phyloP scores from a whole-genome alignment of 2,888 invertebrate genomes.

The Anthrax anthrax region DNA sequence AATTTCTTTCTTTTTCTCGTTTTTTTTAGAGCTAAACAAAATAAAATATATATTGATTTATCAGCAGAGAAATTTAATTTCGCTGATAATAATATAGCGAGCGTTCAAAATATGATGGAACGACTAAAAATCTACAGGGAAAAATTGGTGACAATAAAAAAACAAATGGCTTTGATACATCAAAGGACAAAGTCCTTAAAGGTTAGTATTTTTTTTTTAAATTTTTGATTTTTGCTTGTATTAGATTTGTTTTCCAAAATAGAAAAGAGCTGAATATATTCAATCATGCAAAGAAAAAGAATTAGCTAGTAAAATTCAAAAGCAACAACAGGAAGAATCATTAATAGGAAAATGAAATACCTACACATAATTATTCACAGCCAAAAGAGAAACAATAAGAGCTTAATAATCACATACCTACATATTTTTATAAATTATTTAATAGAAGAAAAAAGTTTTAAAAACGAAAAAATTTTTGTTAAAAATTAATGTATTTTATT shows the following conservation, averaged over 20 bases:
- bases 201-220: slow-evolving; percentile 16
- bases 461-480: too few species aligned
- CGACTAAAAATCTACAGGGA: slow-evolving; percentile 27
- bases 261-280: slow-evolving; percentile 31
- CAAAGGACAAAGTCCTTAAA: slow-evolving; percentile 28
- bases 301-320: slow-evolving; percentile 26
- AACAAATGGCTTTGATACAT: slow-evolving; percentile 30
- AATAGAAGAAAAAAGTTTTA: too few species aligned
- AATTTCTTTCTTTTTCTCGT: not conserved
- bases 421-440: too few species aligned
- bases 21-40: slow-evolving; percentile 26
- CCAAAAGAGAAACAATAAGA: not conserved
- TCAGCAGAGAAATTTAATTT: slow-evolving; percentile 28
- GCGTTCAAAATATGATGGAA: slow-evolving; percentile 28
- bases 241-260: too few species aligned
- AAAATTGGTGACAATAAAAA: slow-evolving; percentile 27
- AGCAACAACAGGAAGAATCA: slow-evolving; percentile 30
- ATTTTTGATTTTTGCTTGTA: too few species aligned
- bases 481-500: too few species aligned
- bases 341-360: slow-evolving; percentile 22
- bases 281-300: slow-evolving; percentile 30
- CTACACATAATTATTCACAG: too few species aligned
- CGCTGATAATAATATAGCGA: slow-evolving; percentile 24
- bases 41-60: slow-evolving; percentile 29
- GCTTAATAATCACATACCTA: too few species aligned